These are phyloP conservation scores for Folsomia candida DNA, from an alignment of 2,888 invertebrate species.

Conservation along the genomic window DNA sequence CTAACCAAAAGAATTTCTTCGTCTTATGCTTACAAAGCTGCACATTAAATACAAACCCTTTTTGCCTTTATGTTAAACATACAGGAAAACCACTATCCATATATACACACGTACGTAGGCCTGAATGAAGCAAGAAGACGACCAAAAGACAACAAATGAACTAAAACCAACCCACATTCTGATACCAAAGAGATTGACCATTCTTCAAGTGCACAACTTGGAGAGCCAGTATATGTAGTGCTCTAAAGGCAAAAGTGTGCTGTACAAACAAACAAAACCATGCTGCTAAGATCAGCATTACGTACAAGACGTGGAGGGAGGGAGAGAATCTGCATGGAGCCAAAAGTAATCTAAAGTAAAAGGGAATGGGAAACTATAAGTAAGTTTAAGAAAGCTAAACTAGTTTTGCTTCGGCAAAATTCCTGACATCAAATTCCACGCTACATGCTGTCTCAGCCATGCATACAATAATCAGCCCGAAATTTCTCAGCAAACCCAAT, in stretches of 20 bases:
- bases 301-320: not conserved
- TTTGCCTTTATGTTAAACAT: not conserved
- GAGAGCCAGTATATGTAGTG: no score
- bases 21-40: slow-evolving; percentile 11
- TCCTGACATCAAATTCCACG: not conserved
- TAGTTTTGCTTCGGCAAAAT: not conserved
- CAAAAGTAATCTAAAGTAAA: not conserved
- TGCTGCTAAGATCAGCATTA: no score
- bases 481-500: not conserved
- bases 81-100: not conserved
- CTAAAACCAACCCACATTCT: not conserved
- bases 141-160: not conserved
- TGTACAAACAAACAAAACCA: no score
- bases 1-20: not conserved
- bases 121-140: no score
- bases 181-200: not conserved
- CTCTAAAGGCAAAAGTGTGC: no score
- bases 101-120: not conserved
- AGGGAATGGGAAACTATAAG: not conserved
- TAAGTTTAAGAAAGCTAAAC: not conserved
- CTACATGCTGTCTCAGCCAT: not conserved
- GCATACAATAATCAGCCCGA: not conserved
- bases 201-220: no score
- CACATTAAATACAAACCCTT: slow-evolving; percentile 12
- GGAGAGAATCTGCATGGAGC: not conserved